Evolutionary conservation across 2,113 vertebrate genomes (phyloP).

Genomic region (Lethenteron camtschaticum): DNA sequence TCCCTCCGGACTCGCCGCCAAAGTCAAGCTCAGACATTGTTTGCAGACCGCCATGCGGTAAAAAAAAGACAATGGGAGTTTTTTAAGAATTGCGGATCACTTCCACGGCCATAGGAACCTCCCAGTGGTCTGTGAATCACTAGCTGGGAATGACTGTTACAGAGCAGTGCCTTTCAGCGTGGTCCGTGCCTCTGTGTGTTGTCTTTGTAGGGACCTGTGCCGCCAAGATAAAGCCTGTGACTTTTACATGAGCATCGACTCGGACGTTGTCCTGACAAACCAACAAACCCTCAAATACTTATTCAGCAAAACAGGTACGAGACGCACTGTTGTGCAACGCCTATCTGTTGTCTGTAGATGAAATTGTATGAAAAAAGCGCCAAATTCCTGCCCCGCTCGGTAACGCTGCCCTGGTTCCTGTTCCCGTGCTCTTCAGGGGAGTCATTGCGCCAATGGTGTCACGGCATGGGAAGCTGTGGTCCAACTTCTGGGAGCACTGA

Average conservation of each 20-base stretch:
- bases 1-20: too few species aligned
- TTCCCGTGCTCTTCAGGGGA: constrained; percentile 30
- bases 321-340: not conserved
- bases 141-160: too few species aligned
- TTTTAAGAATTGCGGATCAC: too few species aligned
- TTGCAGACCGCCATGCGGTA: too few species aligned
- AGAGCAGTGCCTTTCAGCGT: too few species aligned
- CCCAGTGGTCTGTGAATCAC: too few species aligned
- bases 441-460: constrained; percentile 57
- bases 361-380: too few species aligned
- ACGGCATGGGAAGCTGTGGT: constrained; percentile 56
- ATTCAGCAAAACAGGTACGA: constrained; percentile 74
- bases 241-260: constrained; percentile 68
- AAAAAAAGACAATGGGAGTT: too few species aligned
- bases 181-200: constrained; percentile 6
- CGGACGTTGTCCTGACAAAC: constrained; percentile 59
- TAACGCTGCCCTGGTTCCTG: constrained; percentile 1
- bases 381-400: not conserved
- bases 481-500: constrained; percentile 87
- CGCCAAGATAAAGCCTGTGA: constrained; percentile 52
- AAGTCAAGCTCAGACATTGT: too few species aligned
- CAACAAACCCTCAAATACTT: constrained; percentile 38
- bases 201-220: constrained; percentile 42
- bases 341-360: too few species aligned
- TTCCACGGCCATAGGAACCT: too few species aligned